These are phyloP conservation scores for Propithecus coquereli DNA, from an alignment of 2,113 vertebrate species.

Conservation along the genomic window DNA sequence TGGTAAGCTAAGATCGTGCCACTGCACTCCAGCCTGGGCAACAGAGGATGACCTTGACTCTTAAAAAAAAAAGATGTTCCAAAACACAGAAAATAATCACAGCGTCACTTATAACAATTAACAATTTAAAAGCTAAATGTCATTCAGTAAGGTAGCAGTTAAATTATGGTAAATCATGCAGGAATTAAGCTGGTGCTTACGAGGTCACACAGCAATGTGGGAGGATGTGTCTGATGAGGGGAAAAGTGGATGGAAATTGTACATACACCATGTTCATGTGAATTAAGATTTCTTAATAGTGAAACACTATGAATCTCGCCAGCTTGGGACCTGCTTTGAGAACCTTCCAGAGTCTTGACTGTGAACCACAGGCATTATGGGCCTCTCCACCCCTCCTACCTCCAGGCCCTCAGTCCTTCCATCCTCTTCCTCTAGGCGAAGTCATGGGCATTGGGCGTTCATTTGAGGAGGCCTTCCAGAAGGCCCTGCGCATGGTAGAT, in stretches of 20 bases:
- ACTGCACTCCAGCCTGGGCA: no score
- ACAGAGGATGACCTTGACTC: no score
- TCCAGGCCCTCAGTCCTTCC: neutral
- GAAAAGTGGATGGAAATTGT: neutral
- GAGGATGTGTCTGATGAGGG: neutral
- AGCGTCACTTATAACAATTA: neutral
- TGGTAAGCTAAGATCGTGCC: no score
- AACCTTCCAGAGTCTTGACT: neutral
- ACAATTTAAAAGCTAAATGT: neutral
- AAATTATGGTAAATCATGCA: neutral
- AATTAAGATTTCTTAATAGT: neutral
- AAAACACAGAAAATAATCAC: neutral
- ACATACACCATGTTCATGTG: neutral
- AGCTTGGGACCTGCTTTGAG: neutral
- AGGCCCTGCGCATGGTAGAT: conserved; percentile 98
- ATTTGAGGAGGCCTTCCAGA: conserved; percentile 99
- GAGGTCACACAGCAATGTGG: neutral
- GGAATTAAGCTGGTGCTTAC: neutral
- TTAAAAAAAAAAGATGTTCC: neutral
- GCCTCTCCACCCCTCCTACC: no score
- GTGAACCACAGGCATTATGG: neutral
- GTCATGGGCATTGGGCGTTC: conserved; percentile 97
- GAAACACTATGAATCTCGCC: neutral
- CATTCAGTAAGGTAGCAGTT: neutral
- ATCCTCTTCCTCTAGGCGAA: conserved; percentile 84